Base-by-base conservation (phyloP, 2,888 invertebrate genomes). In the Proisotoma minuta region DNA sequence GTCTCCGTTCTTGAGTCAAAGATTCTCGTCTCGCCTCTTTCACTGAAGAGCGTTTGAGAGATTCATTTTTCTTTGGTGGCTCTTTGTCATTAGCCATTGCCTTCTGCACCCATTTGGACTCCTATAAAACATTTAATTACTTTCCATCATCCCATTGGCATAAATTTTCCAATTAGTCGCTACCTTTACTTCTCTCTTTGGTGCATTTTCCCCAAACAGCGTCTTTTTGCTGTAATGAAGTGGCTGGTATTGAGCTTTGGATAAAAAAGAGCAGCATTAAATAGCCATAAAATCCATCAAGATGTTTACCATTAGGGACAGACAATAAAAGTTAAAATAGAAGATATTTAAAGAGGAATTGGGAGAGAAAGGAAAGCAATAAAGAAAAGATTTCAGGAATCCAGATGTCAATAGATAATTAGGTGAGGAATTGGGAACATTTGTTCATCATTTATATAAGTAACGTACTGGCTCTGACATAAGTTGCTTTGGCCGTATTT, bases 211-310 rank as follows among this genome's bases (percentile, higher is more conserved):
- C 22, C 70, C 73, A 28, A 73, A 43, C 43, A 73, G 63, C 28
- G 69, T 68, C 60, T 70, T 73, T 59, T 60, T 66, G 59, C 70
- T 70, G 64, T 70, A 65, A 61, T 73, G 70, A 50, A 73, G 60
- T 15, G 73, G 73, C 52, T 71, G 71, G 54, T 73, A 73, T 4
- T 66, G 43, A 39, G 70, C 72, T 72, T 57, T 18, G 68, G 53
- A 40, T 40, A 52, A 59, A 59, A 59, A 52, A 63, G 48, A 57
- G 20, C 24, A 43, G 53, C 23, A 58, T 29, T 49, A 34, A 18
- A n/a, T n/a, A n/a, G n/a, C n/a, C n/a, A n/a, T n/a, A n/a, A n/a
- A n/a, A n/a, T n/a, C n/a, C n/a, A n/a, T n/a, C n/a, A n/a, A n/a
- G n/a, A n/a, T n/a, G n/a, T n/a, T n/a, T n/a, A n/a, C n/a, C n/a